Conservation (phyloP, 2,113 vertebrate genomes). For the Orthochromis malagaraziensis region DNA sequence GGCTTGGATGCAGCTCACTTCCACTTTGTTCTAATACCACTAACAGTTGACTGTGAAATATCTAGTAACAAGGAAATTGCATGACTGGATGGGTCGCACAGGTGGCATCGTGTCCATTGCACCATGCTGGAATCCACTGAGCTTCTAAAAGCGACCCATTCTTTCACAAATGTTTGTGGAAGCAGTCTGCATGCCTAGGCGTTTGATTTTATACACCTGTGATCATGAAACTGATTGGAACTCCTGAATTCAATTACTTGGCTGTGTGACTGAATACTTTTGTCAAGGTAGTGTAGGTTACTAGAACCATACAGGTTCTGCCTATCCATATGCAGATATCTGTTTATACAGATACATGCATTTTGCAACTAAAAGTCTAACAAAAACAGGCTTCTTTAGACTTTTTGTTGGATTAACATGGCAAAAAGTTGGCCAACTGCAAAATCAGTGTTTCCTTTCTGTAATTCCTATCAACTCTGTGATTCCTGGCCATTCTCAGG, state of each 20-base stretch:
- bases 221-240: background rate
- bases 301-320: background rate
- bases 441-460: background rate
- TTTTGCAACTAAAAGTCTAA: background rate
- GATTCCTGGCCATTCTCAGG: slow-evolving; percentile 18
- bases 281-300: background rate
- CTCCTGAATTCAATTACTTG: background rate
- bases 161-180: background rate
- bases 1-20: background rate
- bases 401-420: background rate
- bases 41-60: background rate
- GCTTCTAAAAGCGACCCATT: background rate
- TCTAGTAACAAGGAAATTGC: background rate
- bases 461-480: background rate
- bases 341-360: background rate
- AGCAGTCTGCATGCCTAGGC: background rate
- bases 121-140: background rate
- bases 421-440: background rate
- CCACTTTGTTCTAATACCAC: background rate
- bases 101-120: background rate
- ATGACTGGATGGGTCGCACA: background rate
- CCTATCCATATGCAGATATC: background rate
- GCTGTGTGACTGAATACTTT: background rate
- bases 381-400: background rate
- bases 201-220: background rate